Evolutionary conservation across 2,797 vertebrate genomes (phyloP), one percentile per base, ranked within the genome.

Genomic region (Anguilla obscura): DNA sequence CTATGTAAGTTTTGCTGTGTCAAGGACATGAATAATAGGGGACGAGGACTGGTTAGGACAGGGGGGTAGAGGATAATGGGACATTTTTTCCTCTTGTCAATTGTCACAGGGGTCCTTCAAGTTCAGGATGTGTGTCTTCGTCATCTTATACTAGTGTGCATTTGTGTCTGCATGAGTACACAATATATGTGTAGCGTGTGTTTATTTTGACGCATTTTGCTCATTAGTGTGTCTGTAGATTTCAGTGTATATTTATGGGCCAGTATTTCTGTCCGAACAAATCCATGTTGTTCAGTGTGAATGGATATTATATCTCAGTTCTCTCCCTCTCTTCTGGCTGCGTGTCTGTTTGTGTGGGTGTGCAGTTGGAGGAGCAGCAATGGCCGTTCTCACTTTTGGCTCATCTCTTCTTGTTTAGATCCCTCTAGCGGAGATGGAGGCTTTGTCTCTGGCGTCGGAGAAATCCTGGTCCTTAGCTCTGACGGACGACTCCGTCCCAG

Each of bases 401-500:
- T 97, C 97, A 93, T 98, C 96, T 99, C 96, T 98, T 97, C 97
- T 95, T 95, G 93, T 97, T 97, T 96, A 99, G 98, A 99, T 99
- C 95, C 98, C 97, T 96, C 97, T 99, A 97, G 98, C 98, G 95
- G 98, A 99, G 97, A 98, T 99, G 98, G 98, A 99, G 96, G 98
- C 97, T 97, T 95, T 99, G 95, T 99, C 98, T 98, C 96, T 99
- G 98, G 95, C 97, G 96, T 99, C 98, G 95, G 98, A 98, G 96
- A 98, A 97, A 94, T 99, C 98, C 96, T 98, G 98, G 98, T 98
- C 98, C 96, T 96, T 98, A 97, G 97, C 97, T 97, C 97, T 98
- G 97, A 98, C 94, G 94, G 98, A 99, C 95, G 98, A 98, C 97
- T 97, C 96, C 94, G 96, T 97, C 95, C 97, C 98, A 91, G 98